Percentiles rank a stretch among this genome's conserved stretches.
Conservation (phyloP, 2,797 vertebrate genomes). For the Sorex maritimensis region DNA sequence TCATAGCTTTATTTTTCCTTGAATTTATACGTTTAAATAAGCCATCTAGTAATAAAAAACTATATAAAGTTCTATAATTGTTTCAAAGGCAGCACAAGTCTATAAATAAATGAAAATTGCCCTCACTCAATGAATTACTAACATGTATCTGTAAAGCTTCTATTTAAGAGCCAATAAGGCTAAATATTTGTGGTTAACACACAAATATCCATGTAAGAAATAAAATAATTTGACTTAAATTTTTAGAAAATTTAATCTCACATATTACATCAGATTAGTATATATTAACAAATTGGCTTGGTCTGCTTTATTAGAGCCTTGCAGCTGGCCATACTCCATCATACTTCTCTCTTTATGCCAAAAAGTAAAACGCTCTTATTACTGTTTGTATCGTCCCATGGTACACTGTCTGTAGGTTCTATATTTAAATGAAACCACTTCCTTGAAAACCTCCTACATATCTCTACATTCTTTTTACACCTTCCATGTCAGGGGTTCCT, state of each 20-base stretch:
- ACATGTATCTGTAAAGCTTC: not conserved
- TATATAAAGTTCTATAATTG: not conserved
- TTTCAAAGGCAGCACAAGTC: not conserved
- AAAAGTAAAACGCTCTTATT: not conserved
- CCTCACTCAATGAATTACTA: not conserved
- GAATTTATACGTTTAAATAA: not conserved
- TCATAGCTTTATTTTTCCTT: not conserved
- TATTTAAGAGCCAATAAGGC: not conserved
- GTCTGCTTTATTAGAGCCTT: not conserved
- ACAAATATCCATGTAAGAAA: not conserved
- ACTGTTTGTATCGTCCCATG: not conserved
- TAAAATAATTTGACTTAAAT: not conserved
- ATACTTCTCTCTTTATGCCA: not conserved
- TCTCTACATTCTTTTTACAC: not conserved
- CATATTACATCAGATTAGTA: not conserved
- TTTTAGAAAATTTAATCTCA: constrained; percentile 37
- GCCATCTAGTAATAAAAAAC: not conserved
- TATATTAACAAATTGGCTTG: not conserved
- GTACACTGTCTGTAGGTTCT: not conserved
- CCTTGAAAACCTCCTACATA: not conserved
- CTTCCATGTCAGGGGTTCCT: not conserved
- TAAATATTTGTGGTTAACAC: constrained; percentile 3
- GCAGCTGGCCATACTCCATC: not conserved
- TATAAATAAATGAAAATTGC: not conserved
- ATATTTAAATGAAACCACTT: not conserved